Percentiles rank a stretch among this genome's conserved stretches.
Evolutionary conservation across 1,140 invertebrate species (phyloP).

Genomic region (Habropoda laboriosa): DNA sequence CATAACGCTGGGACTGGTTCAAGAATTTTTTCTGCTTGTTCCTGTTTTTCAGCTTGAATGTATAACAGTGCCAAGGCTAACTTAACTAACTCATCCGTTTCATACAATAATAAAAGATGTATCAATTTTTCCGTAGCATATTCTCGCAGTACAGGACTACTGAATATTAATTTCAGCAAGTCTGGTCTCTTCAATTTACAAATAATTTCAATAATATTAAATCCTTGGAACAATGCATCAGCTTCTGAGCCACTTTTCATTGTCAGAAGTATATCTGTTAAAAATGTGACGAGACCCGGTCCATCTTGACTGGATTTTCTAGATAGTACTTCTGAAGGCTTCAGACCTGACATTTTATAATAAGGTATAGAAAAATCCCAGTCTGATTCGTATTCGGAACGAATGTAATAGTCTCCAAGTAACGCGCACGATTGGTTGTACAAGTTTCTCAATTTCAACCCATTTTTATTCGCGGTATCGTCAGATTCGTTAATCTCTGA

Average conservation of each 20-base stretch:
- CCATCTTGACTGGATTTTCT: constrained; percentile 74
- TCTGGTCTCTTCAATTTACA: constrained; percentile 78
- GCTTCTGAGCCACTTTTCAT: constrained; percentile 79
- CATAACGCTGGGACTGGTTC: constrained; percentile 75
- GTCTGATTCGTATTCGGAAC: constrained; percentile 82
- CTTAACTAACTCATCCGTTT: constrained; percentile 72
- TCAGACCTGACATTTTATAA: constrained; percentile 84
- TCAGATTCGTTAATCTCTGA: constrained; percentile 49
- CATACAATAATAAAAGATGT: constrained; percentile 74
- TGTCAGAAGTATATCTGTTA: constrained; percentile 79
- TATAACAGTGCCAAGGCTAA: constrained; percentile 82
- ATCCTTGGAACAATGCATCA: constrained; percentile 79
- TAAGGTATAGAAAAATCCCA: constrained; percentile 84
- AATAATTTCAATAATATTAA: constrained; percentile 82
- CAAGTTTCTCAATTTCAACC: constrained; percentile 80
- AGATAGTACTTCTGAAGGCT: constrained; percentile 80
- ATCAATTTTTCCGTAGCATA: constrained; percentile 84
- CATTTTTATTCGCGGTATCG: constrained; percentile 69
- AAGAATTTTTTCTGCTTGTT: constrained; percentile 79
- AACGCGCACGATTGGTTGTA: constrained; percentile 85
- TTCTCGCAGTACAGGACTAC: constrained; percentile 82
- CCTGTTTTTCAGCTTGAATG: constrained; percentile 82
- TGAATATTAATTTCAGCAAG: constrained; percentile 82
- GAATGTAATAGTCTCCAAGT: constrained; percentile 85
- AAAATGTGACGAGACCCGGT: constrained; percentile 82